These are phyloP conservation scores for Balaenoptera acutorostrata DNA, from an alignment of 2,113 vertebrate species.

Conservation along the genomic window DNA sequence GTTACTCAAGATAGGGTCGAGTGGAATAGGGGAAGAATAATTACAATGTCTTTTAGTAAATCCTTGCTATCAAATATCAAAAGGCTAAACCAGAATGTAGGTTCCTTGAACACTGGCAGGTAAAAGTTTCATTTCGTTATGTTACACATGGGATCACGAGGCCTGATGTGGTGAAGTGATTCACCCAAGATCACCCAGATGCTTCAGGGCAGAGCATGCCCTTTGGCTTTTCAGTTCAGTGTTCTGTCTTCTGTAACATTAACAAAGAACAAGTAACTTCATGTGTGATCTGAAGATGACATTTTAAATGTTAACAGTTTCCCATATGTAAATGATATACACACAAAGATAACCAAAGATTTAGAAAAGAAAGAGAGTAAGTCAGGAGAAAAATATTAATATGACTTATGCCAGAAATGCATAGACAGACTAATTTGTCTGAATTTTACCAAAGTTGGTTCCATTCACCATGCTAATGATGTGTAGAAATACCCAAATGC, in stretches of 20 bases:
- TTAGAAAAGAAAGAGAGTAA: not conserved
- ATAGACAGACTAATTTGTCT: slow-evolving; percentile 15
- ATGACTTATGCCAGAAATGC: slow-evolving; percentile 6
- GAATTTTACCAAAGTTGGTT: slow-evolving; percentile 26
- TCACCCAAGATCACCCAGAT: not conserved
- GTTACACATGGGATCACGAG: not conserved
- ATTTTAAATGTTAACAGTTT: not conserved
- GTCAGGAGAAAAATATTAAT: not conserved
- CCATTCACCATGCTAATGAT: slow-evolving; percentile 27
- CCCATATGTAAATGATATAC: not conserved
- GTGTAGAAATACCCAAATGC: slow-evolving; percentile 36
- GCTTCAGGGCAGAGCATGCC: not conserved
- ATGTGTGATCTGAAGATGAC: not conserved
- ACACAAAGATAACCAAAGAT: not conserved
- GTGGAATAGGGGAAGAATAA: not conserved
- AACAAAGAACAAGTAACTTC: not conserved
- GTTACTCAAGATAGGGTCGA: not conserved
- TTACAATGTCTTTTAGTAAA: not conserved
- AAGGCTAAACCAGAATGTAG: not conserved
- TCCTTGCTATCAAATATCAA: not conserved
- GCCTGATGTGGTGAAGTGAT: not conserved
- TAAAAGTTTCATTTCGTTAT: not conserved
- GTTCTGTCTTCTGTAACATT: not conserved
- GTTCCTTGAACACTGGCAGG: not conserved
- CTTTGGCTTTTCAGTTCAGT: not conserved